Conservation (phyloP, 2,888 invertebrate species). For the Heteromyza rotundicornis region DNA sequence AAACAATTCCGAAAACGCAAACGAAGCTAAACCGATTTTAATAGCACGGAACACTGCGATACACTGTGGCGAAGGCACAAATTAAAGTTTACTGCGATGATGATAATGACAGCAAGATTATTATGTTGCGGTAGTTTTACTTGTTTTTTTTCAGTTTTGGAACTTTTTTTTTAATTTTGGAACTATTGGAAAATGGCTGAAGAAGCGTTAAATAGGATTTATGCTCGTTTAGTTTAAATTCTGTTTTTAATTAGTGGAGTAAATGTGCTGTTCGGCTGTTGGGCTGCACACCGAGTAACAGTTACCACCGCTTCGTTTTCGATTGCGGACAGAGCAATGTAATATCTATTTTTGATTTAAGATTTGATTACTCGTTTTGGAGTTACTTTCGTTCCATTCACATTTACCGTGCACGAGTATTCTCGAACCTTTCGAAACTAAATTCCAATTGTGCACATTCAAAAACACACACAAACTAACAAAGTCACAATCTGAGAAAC, state of each 20-base stretch:
- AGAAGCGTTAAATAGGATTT: background rate
- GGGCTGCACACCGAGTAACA: too few relatives aligned
- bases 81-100: background rate
- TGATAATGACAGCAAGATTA: constrained; percentile 6
- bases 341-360: too few relatives aligned
- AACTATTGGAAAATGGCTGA: background rate
- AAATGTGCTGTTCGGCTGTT: too few relatives aligned
- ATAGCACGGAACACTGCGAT: background rate
- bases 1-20: background rate
- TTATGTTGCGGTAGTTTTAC: background rate
- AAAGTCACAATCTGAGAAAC: background rate
- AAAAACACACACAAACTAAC: background rate
- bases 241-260: too few relatives aligned
- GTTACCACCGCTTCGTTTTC: too few relatives aligned
- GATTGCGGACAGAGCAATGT: too few relatives aligned
- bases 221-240: background rate
- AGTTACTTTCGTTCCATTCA: background rate
- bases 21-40: constrained; percentile 8
- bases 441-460: background rate
- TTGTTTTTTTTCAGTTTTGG: constrained; percentile 21
- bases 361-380: too few relatives aligned
- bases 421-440: too few relatives aligned
- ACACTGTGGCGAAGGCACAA: too few relatives aligned
- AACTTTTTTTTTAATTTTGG: background rate
- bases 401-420: background rate